These are phyloP conservation scores for Xylota segnis DNA, from an alignment of 2,888 invertebrate species.

Conservation along the genomic window DNA sequence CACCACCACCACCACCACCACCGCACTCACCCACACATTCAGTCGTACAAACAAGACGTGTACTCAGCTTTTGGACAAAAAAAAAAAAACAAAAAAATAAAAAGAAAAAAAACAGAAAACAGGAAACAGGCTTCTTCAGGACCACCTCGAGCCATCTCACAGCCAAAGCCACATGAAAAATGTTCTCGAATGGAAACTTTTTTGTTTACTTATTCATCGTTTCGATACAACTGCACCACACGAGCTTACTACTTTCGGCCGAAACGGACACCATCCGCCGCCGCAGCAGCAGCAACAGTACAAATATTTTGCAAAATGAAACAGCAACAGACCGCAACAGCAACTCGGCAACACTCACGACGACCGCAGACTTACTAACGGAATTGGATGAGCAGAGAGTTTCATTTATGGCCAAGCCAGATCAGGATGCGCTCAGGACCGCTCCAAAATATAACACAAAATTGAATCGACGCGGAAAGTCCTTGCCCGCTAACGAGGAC, in stretches of 20 bases:
- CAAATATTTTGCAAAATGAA: conserved; percentile 66
- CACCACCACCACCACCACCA: conserved; percentile 54
- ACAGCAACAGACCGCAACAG: conserved; percentile 3
- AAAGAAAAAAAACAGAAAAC: neutral
- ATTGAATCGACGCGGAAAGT: conserved; percentile 63
- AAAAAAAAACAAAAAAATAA: neutral
- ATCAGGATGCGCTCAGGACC: conserved; percentile 61
- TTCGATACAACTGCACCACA: conserved; percentile 76
- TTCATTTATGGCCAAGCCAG: conserved; percentile 66
- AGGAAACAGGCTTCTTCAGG: conserved; percentile 63
- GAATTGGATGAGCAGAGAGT: conserved; percentile 40
- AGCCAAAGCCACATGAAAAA: conserved; percentile 76
- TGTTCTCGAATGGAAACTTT: conserved; percentile 79
- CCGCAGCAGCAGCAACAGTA: conserved; percentile 64
- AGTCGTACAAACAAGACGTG: neutral
- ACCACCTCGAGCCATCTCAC: conserved; percentile 55
- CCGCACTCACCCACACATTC: neutral
- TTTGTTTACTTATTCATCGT: conserved; percentile 78
- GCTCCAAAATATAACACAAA: conserved; percentile 61
- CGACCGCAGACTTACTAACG: conserved; percentile 43
- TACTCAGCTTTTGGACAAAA: conserved; percentile 15
- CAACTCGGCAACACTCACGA: conserved; percentile 31
- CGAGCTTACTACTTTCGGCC: conserved; percentile 77
- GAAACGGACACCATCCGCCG: conserved; percentile 77
- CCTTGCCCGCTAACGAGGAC: conserved; percentile 35